Evolutionary conservation across 2,113 vertebrate genomes (phyloP).

Genomic region (Triplophysa siluroides): DNA sequence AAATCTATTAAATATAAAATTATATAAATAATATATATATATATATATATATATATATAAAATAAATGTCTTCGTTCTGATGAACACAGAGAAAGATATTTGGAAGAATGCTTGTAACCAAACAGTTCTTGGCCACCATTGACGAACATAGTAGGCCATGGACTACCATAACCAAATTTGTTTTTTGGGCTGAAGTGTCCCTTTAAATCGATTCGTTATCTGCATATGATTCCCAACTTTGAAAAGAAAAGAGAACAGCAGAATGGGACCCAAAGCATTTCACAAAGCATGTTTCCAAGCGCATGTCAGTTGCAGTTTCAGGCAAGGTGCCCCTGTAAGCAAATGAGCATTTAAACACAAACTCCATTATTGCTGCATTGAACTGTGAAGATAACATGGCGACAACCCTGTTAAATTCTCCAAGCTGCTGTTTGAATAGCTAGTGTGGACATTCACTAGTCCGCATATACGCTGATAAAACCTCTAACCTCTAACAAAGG

Average conservation of each 20-base stretch:
- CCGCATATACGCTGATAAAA: constrained; percentile 51
- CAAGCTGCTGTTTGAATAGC: constrained; percentile 40
- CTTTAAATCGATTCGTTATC: neutral
- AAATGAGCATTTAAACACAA: constrained; percentile 42
- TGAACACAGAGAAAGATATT: too few species aligned
- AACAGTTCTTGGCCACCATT: too few species aligned
- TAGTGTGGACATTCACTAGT: constrained; percentile 46
- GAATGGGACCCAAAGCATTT: neutral
- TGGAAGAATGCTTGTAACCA: too few species aligned
- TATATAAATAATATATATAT: too few species aligned
- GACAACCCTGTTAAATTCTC: constrained; percentile 49
- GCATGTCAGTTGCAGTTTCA: constrained; percentile 22
- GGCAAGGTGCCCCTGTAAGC: constrained; percentile 40
- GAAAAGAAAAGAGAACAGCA: neutral
- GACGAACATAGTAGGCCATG: too few species aligned
- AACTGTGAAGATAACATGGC: constrained; percentile 51
- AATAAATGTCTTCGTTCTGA: too few species aligned
- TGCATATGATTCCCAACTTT: neutral
- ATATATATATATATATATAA: too few species aligned
- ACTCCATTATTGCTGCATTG: constrained; percentile 26
- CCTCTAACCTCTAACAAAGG: constrained; percentile 22
- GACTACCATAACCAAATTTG: too few species aligned
- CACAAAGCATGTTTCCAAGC: constrained; percentile 2
- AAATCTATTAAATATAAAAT: too few species aligned
- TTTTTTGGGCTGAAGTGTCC: too few species aligned